A percentile compares a stretch with the other conserved stretches of the same genome.
phyloP scores from a whole-genome alignment of 2,888 invertebrate species.

The Acronicta alni region DNA sequence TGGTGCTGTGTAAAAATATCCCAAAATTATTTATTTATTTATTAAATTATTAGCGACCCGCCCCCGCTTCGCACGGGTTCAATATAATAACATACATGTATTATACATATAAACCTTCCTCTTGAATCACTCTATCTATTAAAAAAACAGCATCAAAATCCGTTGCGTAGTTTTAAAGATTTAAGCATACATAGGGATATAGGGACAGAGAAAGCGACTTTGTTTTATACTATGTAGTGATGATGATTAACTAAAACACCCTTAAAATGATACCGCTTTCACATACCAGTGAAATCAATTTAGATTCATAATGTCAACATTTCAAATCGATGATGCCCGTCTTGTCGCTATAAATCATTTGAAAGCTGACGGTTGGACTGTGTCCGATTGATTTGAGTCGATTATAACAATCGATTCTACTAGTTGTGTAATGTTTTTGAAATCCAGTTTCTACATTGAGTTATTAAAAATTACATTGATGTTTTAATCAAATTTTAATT shows the following conservation, averaged over 20 bases:
- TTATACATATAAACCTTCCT: too few species aligned
- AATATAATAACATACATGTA: too few species aligned
- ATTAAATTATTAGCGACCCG: too few species aligned
- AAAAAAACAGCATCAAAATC: too few species aligned
- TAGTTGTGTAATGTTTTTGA: conserved; percentile 52
- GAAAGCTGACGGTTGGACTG: conserved; percentile 49
- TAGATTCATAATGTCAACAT: conserved; percentile 26
- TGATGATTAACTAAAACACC: neutral
- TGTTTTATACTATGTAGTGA: too few species aligned
- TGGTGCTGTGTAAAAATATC: too few species aligned
- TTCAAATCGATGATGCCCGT: conserved; percentile 51
- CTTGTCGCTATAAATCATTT: conserved; percentile 54
- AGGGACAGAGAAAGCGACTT: too few species aligned
- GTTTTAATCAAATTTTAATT: conserved; percentile 1
- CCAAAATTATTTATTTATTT: too few species aligned
- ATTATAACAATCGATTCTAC: conserved; percentile 49
- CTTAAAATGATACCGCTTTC: conserved; percentile 27
- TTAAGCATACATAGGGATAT: too few species aligned
- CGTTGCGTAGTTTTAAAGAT: too few species aligned
- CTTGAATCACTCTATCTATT: too few species aligned
- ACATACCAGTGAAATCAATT: conserved; percentile 10
- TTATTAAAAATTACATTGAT: conserved; percentile 10
- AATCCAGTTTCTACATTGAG: conserved; percentile 38
- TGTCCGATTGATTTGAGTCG: conserved; percentile 48
- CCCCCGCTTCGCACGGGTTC: too few species aligned